phyloP scores from a whole-genome alignment of 2,113 vertebrate species.

The Geococcyx californianus region DNA sequence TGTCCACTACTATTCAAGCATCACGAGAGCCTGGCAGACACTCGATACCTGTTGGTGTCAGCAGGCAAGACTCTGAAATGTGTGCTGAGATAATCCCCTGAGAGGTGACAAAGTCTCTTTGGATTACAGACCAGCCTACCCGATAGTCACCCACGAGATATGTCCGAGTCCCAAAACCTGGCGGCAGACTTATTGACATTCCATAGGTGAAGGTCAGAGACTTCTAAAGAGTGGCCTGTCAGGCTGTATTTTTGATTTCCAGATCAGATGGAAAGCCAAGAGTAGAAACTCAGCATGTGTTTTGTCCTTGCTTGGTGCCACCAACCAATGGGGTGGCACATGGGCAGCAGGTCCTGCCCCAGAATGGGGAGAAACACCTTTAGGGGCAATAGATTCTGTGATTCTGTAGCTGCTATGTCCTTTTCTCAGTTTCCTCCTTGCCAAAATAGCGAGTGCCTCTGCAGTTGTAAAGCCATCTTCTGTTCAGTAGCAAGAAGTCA shows the following conservation, averaged over 20 bases:
- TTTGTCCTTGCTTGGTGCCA: background rate
- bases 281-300: background rate
- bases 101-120: background rate
- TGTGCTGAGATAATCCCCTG: background rate
- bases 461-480: rapidly evolving
- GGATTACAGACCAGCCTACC: background rate
- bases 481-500: background rate
- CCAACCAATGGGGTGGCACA: background rate
- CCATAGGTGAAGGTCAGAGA: background rate
- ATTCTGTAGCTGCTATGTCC: background rate
- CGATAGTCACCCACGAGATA: rapidly evolving
- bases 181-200: background rate
- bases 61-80: background rate
- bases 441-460: background rate
- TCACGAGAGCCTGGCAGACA: background rate
- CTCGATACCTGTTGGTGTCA: background rate
- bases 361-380: background rate
- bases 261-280: rapidly evolving
- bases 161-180: background rate
- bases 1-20: rapidly evolving
- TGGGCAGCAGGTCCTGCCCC: background rate
- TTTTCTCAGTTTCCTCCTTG: background rate
- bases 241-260: background rate
- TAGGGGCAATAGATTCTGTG: no score
- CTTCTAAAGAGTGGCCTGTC: background rate